Evolutionary conservation across 2,888 invertebrate species (phyloP).

Genomic region (Drosophila eohydei): DNA sequence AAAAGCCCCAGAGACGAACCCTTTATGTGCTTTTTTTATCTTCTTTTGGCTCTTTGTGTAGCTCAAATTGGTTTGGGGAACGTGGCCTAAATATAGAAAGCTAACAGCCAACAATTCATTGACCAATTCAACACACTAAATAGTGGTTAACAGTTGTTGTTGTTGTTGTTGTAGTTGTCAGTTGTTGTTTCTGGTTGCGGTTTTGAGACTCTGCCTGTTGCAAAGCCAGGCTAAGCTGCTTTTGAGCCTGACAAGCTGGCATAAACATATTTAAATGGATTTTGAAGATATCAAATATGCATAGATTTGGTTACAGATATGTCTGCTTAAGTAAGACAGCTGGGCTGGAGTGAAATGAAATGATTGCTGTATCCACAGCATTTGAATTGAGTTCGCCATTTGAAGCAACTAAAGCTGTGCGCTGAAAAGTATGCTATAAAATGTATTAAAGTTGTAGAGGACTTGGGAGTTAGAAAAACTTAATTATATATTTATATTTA

Average conservation of each 20-base stretch:
- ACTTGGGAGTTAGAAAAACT: neutral
- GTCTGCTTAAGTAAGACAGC: neutral
- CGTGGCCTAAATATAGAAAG: slow-evolving; percentile 32
- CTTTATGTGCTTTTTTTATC: slow-evolving; percentile 9
- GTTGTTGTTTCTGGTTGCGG: slow-evolving; percentile 25
- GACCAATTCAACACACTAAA: slow-evolving; percentile 42
- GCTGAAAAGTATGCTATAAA: slow-evolving; percentile 17
- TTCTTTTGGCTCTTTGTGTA: neutral
- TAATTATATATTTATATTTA: no score
- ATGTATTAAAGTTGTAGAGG: neutral
- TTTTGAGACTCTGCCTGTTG: neutral
- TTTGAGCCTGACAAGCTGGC: neutral
- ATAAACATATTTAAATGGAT: slow-evolving; percentile 6
- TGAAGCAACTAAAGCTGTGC: neutral
- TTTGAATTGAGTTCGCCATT: neutral
- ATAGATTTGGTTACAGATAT: neutral
- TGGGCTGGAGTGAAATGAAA: neutral
- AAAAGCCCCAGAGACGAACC: slow-evolving; percentile 24
- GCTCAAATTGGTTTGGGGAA: neutral
- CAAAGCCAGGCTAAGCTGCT: slow-evolving; percentile 4
- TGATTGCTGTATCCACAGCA: neutral
- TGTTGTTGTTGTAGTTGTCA: slow-evolving; percentile 29
- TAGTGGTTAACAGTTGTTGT: slow-evolving; percentile 55
- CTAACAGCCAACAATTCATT: slow-evolving; percentile 47
- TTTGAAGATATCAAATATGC: slow-evolving; percentile 5